phyloP scores from a whole-genome alignment of 1,140 invertebrate genomes.

The Chrysomallon squamiferum region DNA sequence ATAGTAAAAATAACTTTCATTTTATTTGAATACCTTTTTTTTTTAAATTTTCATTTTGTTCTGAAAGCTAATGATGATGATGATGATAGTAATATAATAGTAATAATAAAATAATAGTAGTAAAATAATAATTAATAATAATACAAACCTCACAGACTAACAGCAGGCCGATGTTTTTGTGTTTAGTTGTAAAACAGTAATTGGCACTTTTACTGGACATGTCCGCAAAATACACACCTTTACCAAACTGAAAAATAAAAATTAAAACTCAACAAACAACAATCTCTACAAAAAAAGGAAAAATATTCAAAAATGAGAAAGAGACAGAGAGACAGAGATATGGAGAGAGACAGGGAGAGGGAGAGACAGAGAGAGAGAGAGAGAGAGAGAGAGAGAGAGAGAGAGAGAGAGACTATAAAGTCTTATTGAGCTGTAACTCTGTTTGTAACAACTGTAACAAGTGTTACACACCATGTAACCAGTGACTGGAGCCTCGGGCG shows the following conservation, averaged over 20 bases:
- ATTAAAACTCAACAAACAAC: background rate
- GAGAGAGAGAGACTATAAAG: no score
- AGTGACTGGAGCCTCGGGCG: constrained; percentile 63
- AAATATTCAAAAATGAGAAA: background rate
- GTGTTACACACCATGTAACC: constrained; percentile 60
- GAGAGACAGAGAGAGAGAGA: background rate
- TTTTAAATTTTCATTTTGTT: no score
- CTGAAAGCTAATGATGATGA: no score
- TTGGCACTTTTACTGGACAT: constrained; percentile 99
- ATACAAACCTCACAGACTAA: constrained; percentile 86
- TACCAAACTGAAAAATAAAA: constrained; percentile 77
- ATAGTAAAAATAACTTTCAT: no score
- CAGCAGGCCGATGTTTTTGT: constrained; percentile 80
- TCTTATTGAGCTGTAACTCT: no score
- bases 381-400: background rate
- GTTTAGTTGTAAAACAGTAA: constrained; percentile 84
- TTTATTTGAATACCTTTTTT: no score
- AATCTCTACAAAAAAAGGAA: no score
- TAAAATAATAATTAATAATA: no score
- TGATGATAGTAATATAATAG: no score
- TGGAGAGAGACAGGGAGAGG: no score
- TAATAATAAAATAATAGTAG: no score
- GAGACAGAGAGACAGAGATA: no score
- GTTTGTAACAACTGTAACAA: background rate
- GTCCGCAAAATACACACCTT: constrained; percentile 91